phyloP scores from a whole-genome alignment of 2,113 vertebrate species.

The Platichthys flesus region DNA sequence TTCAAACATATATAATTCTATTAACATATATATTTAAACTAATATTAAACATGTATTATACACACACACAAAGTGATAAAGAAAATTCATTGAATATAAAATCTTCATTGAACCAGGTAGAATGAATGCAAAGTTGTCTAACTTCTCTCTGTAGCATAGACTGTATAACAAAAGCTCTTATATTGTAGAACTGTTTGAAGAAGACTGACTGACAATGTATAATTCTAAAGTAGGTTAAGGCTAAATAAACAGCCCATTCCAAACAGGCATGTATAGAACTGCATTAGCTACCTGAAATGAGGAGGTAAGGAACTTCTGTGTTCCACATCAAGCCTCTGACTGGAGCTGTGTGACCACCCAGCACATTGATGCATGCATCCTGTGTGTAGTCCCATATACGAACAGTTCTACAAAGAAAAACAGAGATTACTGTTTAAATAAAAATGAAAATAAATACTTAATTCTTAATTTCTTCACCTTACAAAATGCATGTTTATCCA shows the following conservation, averaged over 20 bases:
- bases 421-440: neutral
- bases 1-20: too few species aligned
- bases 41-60: too few species aligned
- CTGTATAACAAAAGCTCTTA: too few species aligned
- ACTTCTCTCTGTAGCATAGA: too few species aligned
- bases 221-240: too few species aligned
- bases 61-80: too few species aligned
- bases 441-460: neutral
- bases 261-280: neutral
- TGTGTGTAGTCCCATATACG: conserved; percentile 99
- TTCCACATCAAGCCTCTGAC: conserved; percentile 98
- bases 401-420: conserved; percentile 86
- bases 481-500: neutral
- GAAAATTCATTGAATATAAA: too few species aligned
- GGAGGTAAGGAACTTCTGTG: conserved; percentile 93
- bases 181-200: neutral
- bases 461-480: neutral
- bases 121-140: too few species aligned
- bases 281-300: conserved; percentile 85
- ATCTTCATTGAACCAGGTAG: too few species aligned
- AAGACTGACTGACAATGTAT: neutral
- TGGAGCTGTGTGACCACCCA: conserved; percentile 93
- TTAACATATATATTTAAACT: too few species aligned
- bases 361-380: conserved; percentile 92
- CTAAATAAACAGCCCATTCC: too few species aligned